Evolutionary conservation across 2,797 vertebrate species (phyloP).

Genomic region (Salarias fasciatus): DNA sequence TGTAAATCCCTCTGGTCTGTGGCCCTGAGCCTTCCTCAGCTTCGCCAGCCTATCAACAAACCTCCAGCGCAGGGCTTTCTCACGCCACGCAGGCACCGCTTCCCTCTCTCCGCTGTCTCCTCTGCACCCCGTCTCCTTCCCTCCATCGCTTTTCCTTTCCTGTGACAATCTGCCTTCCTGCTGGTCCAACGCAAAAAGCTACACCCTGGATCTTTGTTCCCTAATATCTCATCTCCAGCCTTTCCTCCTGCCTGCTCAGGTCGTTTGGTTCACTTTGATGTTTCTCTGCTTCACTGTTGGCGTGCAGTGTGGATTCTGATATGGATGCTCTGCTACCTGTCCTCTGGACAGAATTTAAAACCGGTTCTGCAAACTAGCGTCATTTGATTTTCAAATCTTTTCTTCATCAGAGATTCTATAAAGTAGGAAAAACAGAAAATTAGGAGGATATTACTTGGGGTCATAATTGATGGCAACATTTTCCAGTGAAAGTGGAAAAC

Average conservation of each 20-base stretch:
- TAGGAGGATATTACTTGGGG: too few species aligned
- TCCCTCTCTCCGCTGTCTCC: conserved; percentile 64
- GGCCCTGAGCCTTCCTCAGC: conserved; percentile 73
- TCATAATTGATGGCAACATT: too few species aligned
- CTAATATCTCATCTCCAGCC: conserved; percentile 48
- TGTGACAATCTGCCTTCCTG: conserved; percentile 35
- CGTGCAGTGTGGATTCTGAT: too few species aligned
- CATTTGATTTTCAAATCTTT: too few species aligned
- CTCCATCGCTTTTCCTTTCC: conserved; percentile 42
- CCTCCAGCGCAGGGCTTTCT: conserved; percentile 70
- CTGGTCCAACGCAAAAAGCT: conserved; percentile 22
- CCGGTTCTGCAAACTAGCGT: too few species aligned
- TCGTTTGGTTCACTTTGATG: conserved; percentile 13
- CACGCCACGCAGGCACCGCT: conserved; percentile 78
- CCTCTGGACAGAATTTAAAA: too few species aligned
- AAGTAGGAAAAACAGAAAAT: too few species aligned
- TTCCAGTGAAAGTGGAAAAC: too few species aligned
- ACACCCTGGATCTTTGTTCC: conserved; percentile 30
- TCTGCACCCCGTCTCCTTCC: conserved; percentile 55
- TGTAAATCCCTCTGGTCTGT: conserved; percentile 74
- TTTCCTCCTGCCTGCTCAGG: conserved; percentile 43
- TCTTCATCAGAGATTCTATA: too few species aligned
- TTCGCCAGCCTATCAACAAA: conserved; percentile 70
- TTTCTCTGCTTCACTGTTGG: too few species aligned
- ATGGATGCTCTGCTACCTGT: too few species aligned